Base-by-base conservation (phyloP, 1,140 invertebrate species). In the Phymorhynchus buccinoides region DNA sequence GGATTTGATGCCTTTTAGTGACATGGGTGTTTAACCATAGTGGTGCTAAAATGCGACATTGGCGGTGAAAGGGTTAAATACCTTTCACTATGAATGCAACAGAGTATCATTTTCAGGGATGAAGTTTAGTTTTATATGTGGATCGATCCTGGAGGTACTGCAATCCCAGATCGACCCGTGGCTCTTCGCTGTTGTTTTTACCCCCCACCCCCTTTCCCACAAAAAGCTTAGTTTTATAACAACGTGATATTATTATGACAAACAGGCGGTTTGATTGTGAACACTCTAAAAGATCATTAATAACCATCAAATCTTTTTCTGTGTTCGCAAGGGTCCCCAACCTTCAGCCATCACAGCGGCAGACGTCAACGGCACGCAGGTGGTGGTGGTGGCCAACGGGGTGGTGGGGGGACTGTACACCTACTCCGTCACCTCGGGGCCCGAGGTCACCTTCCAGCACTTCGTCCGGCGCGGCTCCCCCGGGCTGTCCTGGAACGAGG, bases 331-430 rank as follows among this genome's bases (percentile, higher is more conserved):
- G 84, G 84, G 84, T 30, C 84, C 84, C 9, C 16, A 27, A 16
- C 84, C 84, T 1, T 71, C 84, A 39, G 84, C 84, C 32, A 85
- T 85, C 30, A 68, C 84, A 2, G 78, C 44, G 4, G 66, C 56
- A 1, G 27, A 22, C 12, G 16, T 48, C 62, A 73, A 82, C 78
- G 66, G 39, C 32, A 62, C 56, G 3, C 35, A 44, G 39, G 37
- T 85, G 62, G 37, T 81, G 41, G 84, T 85, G 52, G 62, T 85
- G 22, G 56, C 84, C 32, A 85, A 85, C 84, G 84, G 84, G 32
- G 42, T 80, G 77, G 44, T 75, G 62, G 84, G 84, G 0, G 84
- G 84, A 12, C 79, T 85, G 16, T 85, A 85, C 68, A 30, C 32
- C 35, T 85, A 80, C 79, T 68, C 81, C 1, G 78, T 80, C n/a